Evolutionary conservation across 2,113 vertebrate genomes (phyloP).

Genomic region (Menura novaehollandiae): DNA sequence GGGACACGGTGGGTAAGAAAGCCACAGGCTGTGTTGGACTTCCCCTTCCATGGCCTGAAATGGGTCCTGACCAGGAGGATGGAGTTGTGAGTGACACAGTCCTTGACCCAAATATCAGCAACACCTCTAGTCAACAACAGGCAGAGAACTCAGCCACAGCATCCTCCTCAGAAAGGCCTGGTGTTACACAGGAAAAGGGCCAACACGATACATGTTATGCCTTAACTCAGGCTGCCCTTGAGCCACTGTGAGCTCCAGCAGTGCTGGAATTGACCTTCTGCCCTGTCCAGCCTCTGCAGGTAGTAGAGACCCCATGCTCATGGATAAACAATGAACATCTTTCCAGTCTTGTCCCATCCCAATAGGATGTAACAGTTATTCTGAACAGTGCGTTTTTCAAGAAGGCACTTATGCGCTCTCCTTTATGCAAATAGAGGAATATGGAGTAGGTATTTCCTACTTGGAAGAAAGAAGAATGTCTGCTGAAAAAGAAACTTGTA

Average conservation of each 20-base stretch:
- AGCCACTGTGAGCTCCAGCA: background rate
- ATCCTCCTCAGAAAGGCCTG: background rate
- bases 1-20: background rate
- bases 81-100: background rate
- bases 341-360: background rate
- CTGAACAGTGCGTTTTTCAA: background rate
- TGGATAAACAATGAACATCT: background rate
- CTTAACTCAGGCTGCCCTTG: background rate
- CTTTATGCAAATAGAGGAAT: background rate
- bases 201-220: accelerated
- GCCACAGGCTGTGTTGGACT: background rate
- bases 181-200: accelerated
- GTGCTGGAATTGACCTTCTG: background rate
- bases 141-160: background rate
- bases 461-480: background rate
- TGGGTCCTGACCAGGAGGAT: background rate
- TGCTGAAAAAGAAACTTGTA: background rate
- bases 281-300: background rate
- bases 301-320: accelerated
- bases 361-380: background rate
- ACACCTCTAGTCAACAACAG: accelerated
- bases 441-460: background rate
- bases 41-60: background rate
- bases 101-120: background rate
- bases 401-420: background rate